Base-by-base conservation (phyloP, 2,113 vertebrate genomes). In the Dipodomys spectabilis region DNA sequence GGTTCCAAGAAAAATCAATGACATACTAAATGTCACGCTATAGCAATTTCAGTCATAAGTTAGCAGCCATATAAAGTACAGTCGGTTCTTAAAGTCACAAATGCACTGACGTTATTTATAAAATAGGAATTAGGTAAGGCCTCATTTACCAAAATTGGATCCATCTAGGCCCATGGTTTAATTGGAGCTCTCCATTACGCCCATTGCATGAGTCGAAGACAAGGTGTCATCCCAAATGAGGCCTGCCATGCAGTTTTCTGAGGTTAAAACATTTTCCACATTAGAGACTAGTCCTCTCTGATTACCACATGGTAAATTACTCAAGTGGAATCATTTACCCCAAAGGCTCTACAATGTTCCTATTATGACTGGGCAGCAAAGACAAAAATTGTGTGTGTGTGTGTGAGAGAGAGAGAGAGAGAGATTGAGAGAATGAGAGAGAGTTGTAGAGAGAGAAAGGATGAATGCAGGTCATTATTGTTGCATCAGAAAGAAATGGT, bases 281-380 rank as follows among this genome's bases (percentile, higher is more conserved):
- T 94, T 87, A 90, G 90, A 93, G 95, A 94, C 15, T 39, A 82
- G 84, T 93, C 88, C 69, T 27, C 81, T 95, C 94, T 86, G 68
- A 39, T 88, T 96, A 91, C 67, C 87, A 88, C 84, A 80, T 92
- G 87, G 91, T 32, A 91, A 95, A 80, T 68, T 92, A 90, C 57
- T 95, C 85, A 83, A 88, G 62, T 95, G 95, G 82, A 95, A 96
- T 96, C 75, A 88, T 95, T 95, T 93, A 72, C 79, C 95, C 93
- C 62, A 95, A 86, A 93, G 95, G 92, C 95, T 73, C 30, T 10
- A 18, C 32, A 73, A 87, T 72, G 53, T 23, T 84, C 89, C 93
- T 77, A 62, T 83, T 88, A 82, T 65, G 45, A 86, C 69, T 28
- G 69, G 85, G 80, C 65, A 83, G 87, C 82, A 93, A 93, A 65